These are phyloP conservation scores for Drepana falcataria DNA, from an alignment of 2,888 invertebrate species.

Conservation along the genomic window DNA sequence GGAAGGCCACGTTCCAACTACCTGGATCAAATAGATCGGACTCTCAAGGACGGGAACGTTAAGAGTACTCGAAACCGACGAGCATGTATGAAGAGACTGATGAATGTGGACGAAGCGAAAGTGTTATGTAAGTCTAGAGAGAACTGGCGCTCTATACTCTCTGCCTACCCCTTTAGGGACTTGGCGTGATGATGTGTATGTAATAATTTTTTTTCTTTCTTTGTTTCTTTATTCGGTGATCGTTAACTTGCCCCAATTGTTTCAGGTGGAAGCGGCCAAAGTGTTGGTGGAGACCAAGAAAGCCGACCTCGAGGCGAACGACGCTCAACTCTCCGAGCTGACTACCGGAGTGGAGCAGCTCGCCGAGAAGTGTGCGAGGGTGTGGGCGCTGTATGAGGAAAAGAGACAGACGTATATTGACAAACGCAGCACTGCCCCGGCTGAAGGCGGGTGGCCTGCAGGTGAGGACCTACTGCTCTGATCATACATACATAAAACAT, in stretches of 20 bases:
- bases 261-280: conserved; percentile 85
- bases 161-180: no score
- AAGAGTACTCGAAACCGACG: no score
- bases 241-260: neutral
- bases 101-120: no score
- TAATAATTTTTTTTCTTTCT: no score
- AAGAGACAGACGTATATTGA: conserved; percentile 64
- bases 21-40: no score
- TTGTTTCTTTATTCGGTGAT: no score
- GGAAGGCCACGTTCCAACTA: no score
- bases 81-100: no score
- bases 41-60: no score
- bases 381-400: conserved; percentile 81
- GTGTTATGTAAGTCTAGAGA: no score
- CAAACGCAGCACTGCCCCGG: conserved; percentile 54
- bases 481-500: neutral
- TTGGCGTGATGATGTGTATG: no score
- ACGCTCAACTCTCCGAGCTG: conserved; percentile 85
- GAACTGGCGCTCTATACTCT: no score
- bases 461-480: conserved; percentile 24
- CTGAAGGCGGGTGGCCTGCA: conserved; percentile 52
- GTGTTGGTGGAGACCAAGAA: conserved; percentile 88
- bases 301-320: conserved; percentile 89
- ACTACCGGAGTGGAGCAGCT: conserved; percentile 83
- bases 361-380: conserved; percentile 79